Conservation (phyloP, 1,140 invertebrate species). For the Epicauta chinensis region DNA sequence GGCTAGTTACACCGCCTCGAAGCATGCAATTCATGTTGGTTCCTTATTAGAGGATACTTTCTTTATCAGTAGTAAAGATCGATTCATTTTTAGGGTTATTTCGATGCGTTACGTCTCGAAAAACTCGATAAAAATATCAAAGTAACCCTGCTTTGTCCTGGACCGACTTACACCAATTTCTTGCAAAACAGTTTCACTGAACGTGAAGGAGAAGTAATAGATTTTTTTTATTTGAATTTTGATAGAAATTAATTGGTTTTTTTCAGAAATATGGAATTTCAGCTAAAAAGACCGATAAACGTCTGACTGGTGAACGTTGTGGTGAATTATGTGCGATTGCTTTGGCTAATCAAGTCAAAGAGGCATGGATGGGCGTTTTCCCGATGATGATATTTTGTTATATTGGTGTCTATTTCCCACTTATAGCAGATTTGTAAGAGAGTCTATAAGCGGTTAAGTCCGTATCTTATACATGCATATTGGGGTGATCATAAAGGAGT, state of each 20-base stretch:
- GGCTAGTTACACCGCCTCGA: conserved; percentile 69
- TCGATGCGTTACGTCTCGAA: conserved; percentile 58
- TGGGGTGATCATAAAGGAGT: too few species aligned
- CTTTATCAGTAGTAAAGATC: too few species aligned
- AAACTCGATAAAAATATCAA: conserved; percentile 52
- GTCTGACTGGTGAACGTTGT: conserved; percentile 67
- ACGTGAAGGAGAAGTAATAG: conserved; percentile 51
- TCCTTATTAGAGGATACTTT: too few species aligned
- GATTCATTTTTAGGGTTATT: conserved; percentile 58
- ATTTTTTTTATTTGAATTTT: background rate
- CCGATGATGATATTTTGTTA: conserved; percentile 60
- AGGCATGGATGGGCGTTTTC: conserved; percentile 69
- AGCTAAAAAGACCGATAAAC: conserved; percentile 47
- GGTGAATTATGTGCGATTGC: conserved; percentile 64
- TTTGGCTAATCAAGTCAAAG: conserved; percentile 67
- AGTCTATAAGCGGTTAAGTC: conserved; percentile 10
- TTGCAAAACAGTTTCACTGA: conserved; percentile 65
- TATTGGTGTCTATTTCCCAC: conserved; percentile 57
- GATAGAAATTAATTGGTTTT: background rate
- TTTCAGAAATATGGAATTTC: conserved; percentile 51
- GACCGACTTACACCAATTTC: conserved; percentile 67
- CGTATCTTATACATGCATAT: too few species aligned
- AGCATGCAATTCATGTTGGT: conserved; percentile 72
- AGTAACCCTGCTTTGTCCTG: conserved; percentile 72
- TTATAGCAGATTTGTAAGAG: conserved; percentile 51